These are phyloP conservation scores for Lasioglossum figueresi DNA, from an alignment of 2,888 invertebrate species.

Conservation along the genomic window DNA sequence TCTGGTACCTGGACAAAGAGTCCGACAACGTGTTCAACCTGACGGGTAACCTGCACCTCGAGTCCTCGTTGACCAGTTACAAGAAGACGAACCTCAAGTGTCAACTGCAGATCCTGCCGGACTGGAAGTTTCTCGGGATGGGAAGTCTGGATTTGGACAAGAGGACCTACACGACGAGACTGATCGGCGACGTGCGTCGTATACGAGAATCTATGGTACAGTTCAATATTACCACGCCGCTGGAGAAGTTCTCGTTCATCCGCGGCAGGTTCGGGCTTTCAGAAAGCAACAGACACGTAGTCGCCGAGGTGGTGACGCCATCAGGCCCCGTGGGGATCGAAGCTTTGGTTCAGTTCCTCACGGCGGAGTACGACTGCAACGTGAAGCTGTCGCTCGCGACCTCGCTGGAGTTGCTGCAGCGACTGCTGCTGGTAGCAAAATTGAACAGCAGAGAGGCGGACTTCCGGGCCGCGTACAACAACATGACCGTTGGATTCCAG, in stretches of 20 bases:
- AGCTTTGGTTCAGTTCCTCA: conserved; percentile 87
- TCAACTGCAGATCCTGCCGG: conserved; percentile 87
- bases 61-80: conserved; percentile 88
- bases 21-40: conserved; percentile 86
- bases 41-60: conserved; percentile 87
- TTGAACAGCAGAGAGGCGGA: conserved; percentile 89
- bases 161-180: conserved; percentile 87
- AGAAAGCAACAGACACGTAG: conserved; percentile 89
- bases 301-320: conserved; percentile 90
- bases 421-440: conserved; percentile 89
- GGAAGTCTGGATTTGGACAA: conserved; percentile 90
- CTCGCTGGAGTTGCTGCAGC: conserved; percentile 89
- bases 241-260: conserved; percentile 88
- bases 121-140: conserved; percentile 88
- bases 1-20: conserved; percentile 88
- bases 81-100: conserved; percentile 88
- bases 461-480: conserved; percentile 91
- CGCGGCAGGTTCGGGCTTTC: conserved; percentile 90
- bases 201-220: conserved; percentile 89
- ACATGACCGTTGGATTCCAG: conserved; percentile 90
- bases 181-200: conserved; percentile 87
- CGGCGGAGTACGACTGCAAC: conserved; percentile 88
- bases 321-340: conserved; percentile 90
- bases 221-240: conserved; percentile 91
- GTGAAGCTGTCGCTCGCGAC: conserved; percentile 90